A percentile compares a stretch with the other conserved stretches of the same genome.
phyloP scores from a whole-genome alignment of 2,888 invertebrate species.

The Volucella inanis region DNA sequence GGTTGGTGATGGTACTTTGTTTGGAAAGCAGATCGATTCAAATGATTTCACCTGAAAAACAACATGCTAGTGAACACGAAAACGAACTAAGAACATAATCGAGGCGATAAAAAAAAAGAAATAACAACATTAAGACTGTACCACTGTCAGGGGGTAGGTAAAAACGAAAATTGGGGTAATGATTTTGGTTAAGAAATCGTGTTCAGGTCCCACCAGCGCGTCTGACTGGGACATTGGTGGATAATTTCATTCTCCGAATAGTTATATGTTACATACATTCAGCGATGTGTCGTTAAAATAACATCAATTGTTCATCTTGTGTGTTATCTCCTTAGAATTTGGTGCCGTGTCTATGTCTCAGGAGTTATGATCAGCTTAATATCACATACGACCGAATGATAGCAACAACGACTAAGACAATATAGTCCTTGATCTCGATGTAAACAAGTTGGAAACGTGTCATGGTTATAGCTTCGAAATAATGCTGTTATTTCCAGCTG shows the following conservation, averaged over 20 bases:
- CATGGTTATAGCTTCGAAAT: slow-evolving; percentile 49
- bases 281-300: slow-evolving; percentile 70
- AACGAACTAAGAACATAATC: too few relatives aligned
- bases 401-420: slow-evolving; percentile 20
- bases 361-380: slow-evolving; percentile 63
- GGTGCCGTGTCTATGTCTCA: slow-evolving; percentile 8
- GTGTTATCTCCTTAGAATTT: not conserved
- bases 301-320: slow-evolving; percentile 56
- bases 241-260: slow-evolving; percentile 65
- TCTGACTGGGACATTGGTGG: slow-evolving; percentile 51
- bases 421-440: slow-evolving; percentile 44
- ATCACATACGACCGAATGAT: slow-evolving; percentile 39
- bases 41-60: slow-evolving; percentile 41
- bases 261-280: slow-evolving; percentile 39
- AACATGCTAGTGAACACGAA: slow-evolving; percentile 28
- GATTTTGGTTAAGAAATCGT: slow-evolving; percentile 56
- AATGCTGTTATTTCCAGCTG: slow-evolving; percentile 60
- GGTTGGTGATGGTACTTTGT: not conserved
- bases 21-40: slow-evolving; percentile 6
- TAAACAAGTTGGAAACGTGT: slow-evolving; percentile 59
- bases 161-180: slow-evolving; percentile 27
- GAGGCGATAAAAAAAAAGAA: not conserved
- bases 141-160: not conserved
- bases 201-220: slow-evolving; percentile 11
- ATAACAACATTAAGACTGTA: not conserved